Evolutionary conservation across 53 echinoderm and acorn worm species (phyloP).

Genomic region (Paelopatides confundens): DNA sequence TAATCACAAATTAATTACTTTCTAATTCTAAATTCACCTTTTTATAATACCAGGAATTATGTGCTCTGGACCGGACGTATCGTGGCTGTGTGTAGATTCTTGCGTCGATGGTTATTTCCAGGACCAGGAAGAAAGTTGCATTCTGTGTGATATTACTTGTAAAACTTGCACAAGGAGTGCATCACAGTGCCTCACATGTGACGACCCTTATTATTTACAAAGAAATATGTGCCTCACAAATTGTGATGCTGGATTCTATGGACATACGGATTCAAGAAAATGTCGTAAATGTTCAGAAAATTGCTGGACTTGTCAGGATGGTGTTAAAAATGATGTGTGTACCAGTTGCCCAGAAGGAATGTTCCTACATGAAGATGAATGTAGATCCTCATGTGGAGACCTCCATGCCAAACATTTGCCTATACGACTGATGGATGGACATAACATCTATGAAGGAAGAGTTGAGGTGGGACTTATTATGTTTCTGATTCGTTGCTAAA

Average conservation of each 20-base stretch:
- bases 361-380: conserved; percentile 50
- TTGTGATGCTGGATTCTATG: conserved; percentile 76
- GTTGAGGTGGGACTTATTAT: conserved; percentile 97
- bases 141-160: conserved; percentile 82
- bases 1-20: too few species aligned
- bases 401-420: conserved; percentile 75
- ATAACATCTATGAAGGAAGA: conserved; percentile 81
- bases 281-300: conserved; percentile 79
- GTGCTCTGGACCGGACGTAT: conserved; percentile 89
- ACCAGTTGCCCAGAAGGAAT: conserved; percentile 79
- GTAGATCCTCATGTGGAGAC: conserved; percentile 62
- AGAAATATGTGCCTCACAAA: conserved; percentile 67
- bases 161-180: conserved; percentile 70
- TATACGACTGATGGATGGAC: conserved; percentile 74
- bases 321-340: conserved; percentile 57
- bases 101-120: conserved; percentile 89
- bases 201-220: conserved; percentile 75
- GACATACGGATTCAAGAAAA: conserved; percentile 61
- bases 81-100: conserved; percentile 76
- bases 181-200: conserved; percentile 75
- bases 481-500: too few species aligned
- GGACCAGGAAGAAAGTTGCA: conserved; percentile 62
- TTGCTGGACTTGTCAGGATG: conserved; percentile 84
- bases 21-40: too few species aligned
- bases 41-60: conserved; percentile 57